Base-by-base conservation (phyloP, 2,888 invertebrate genomes). In the Villa cingulata region DNA sequence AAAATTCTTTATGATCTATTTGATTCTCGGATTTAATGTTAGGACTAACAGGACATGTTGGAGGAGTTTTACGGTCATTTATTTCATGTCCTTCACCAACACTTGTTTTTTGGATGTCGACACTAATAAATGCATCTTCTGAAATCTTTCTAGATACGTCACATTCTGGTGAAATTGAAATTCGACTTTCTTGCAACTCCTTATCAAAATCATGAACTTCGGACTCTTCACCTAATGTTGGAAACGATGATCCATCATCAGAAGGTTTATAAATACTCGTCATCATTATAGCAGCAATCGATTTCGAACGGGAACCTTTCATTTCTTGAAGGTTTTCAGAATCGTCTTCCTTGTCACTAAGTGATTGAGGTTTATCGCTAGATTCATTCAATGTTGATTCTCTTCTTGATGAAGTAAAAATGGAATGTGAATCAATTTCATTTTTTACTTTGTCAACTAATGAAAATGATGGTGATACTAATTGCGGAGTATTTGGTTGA, bases 31-130 rank as follows among this genome's bases (percentile, higher is more conserved):
- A 56, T 67, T 73, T 54, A 64, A 76, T 56, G 68, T 54, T 63
- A 36, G 81, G 81, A 62, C 81, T 81, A 1, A 80, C 80, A 20
- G 81, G 81, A 10, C 77, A 81, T 20, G 81, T 81, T 37, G 81
- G 80, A 50, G 81, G 81, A 27, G 81, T 81, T 49, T 77, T 68
- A 18, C 64, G 61, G 45, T 65, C 66, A 12, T 15, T 20, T 6
- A 20, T 3, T 7, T 43, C 20, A 27, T 27, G 27, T 3, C 1
- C 14, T 16, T 36, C 36, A 12, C 12, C 4, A 9, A 48, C 29
- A 16, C 29, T 37, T 6, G 53, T 50, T 3, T 50, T 51, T 41
- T 54, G 52, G 1, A 51, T 51, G 48, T 53, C 54, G 37, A 54
- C 48, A 36, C n/a, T 16, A 5, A 6, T 4, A 36, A n/a, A 4